Evolutionary conservation across 2,797 vertebrate species (phyloP), one percentile per base, ranked within the genome.

Genomic region (Pangasius macronema): DNA sequence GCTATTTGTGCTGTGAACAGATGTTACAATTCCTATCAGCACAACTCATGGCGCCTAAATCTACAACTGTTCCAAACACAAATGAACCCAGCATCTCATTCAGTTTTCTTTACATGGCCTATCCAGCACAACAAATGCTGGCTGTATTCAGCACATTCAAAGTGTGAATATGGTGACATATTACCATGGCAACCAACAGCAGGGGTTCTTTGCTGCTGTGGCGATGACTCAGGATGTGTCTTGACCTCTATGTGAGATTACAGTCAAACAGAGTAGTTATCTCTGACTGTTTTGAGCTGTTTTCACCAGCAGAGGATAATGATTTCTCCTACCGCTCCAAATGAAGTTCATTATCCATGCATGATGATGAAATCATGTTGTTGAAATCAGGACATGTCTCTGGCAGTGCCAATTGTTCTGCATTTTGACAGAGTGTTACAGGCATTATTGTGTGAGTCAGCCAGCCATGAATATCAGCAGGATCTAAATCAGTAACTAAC

Each of bases 101-200:
- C 14, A 65, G 2, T 59, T 81, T 81, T 59, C 77, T 80, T 39
- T 59, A 24, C 81, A 20, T 51, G n/a, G 30, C 6, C 53, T 61
- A 51, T 51, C n/a, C 42, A 67, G 14, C 51, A 67, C 14, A 83
- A 30, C 6, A 82, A 82, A 83, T 11, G 9, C 33, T 63, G 57
- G 18, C 36, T 75, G 65, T 73, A 87, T 86, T 68, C 83, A 70
- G 67, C 81, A 88, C 42, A 79, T 49, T 46, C 81, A 85, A 88
- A 83, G 82, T 85, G 88, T 88, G 86, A 86, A 85, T 61, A 42
- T 33, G 53, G 83, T 65, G 85, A 79, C 49, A 88, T 65, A 81
- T 88, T 89, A 65, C 89, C 90, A 88, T 90, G 85, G 86, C 75
- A 87, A 88, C 90, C 83, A 61, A 65, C 67, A 82, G 75, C 86